phyloP scores from a whole-genome alignment of 2,888 invertebrate genomes.

The Nomada fucata region DNA sequence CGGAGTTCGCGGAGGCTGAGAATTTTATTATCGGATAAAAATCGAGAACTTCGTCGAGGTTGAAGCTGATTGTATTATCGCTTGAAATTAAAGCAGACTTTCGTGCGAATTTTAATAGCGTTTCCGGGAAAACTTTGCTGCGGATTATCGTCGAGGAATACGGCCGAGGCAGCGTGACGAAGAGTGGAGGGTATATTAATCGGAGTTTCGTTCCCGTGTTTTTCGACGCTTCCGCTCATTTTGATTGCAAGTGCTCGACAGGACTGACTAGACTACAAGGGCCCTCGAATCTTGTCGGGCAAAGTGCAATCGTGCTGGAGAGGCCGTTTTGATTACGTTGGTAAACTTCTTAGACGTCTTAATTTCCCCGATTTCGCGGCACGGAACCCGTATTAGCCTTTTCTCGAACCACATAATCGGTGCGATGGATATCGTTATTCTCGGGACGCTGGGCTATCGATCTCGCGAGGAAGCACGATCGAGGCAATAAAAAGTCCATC shows the following conservation, averaged over 20 bases:
- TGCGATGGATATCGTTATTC: too few relatives aligned
- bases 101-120: too few relatives aligned
- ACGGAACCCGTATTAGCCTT: background rate
- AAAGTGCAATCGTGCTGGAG: constrained; percentile 56
- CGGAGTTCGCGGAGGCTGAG: background rate
- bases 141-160: too few relatives aligned
- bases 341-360: constrained; percentile 56
- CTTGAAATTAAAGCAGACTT: too few relatives aligned
- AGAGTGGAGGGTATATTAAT: background rate
- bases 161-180: background rate
- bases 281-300: constrained; percentile 43
- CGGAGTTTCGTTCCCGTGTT: background rate
- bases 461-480: background rate
- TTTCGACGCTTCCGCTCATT: constrained; percentile 26
- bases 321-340: constrained; percentile 63
- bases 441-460: too few relatives aligned
- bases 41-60: too few relatives aligned
- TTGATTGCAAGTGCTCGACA: constrained; percentile 32
- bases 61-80: too few relatives aligned
- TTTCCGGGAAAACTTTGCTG: too few relatives aligned
- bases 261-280: constrained; percentile 52
- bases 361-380: constrained; percentile 38
- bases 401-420: background rate
- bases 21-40: too few relatives aligned
- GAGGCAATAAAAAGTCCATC: background rate